Conservation (phyloP, 2,113 vertebrate species). For the Chlorocebus sabaeus region DNA sequence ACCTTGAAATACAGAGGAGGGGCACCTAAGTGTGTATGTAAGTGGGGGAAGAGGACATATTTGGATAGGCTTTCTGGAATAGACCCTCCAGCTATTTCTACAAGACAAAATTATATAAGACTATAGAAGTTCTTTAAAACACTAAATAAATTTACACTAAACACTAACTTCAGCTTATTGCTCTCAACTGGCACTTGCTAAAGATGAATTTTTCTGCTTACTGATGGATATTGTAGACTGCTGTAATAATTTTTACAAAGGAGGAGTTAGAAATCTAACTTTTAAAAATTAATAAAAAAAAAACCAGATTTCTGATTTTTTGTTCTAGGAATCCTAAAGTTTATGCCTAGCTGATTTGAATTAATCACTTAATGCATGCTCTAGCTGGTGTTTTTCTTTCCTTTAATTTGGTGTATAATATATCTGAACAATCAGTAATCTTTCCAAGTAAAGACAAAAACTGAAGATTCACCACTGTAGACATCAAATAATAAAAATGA, state of each 20-base stretch:
- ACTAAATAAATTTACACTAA: background rate
- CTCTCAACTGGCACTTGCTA: background rate
- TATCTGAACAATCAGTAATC: background rate
- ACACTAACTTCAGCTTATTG: background rate
- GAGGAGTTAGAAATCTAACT: background rate
- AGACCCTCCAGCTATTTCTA: background rate
- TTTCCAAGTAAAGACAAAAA: background rate
- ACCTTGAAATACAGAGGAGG: background rate
- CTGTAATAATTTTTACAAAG: background rate
- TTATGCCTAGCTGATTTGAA: background rate
- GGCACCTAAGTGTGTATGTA: background rate
- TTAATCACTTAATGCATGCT: background rate
- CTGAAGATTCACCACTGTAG: background rate
- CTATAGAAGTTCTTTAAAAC: background rate
- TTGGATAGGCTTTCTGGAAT: background rate
- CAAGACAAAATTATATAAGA: background rate
- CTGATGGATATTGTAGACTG: background rate
- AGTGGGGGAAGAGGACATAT: background rate
- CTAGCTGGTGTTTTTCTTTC: background rate
- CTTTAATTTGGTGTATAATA: background rate
- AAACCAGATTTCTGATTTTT: background rate
- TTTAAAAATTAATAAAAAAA: background rate
- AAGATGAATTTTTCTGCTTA: constrained; percentile 8
- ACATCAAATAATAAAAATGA: background rate
- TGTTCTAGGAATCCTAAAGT: background rate